These are phyloP conservation scores for Caenorhabditis brenneri DNA, from an alignment of 1,140 invertebrate species.

Conservation along the genomic window DNA sequence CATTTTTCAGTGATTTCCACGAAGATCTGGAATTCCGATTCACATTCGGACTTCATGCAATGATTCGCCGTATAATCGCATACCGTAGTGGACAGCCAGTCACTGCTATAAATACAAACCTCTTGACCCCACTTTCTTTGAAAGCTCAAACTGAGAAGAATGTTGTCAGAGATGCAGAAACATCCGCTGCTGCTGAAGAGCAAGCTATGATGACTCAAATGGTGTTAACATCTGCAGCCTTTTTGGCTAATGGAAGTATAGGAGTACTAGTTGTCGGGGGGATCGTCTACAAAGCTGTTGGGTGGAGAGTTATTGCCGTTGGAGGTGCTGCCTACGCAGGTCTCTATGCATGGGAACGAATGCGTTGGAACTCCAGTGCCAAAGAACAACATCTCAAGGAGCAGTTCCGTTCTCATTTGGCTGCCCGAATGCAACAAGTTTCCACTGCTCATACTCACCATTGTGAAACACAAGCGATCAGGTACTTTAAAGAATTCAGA, in stretches of 20 bases:
- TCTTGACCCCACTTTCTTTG: constrained; percentile 46
- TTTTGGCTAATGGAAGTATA: constrained; percentile 71
- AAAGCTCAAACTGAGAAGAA: constrained; percentile 19
- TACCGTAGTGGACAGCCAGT: constrained; percentile 66
- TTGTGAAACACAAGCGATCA: constrained; percentile 97
- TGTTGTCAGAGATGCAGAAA: constrained; percentile 33
- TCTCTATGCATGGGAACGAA: constrained; percentile 90
- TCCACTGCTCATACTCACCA: constrained; percentile 96
- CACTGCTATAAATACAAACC: constrained; percentile 62
- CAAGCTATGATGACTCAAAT: constrained; percentile 61
- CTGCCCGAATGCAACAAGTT: constrained; percentile 89
- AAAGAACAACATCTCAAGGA: constrained; percentile 92
- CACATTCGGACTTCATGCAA: constrained; percentile 70
- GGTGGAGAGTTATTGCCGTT: constrained; percentile 88
- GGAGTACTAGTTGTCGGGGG: constrained; percentile 77
- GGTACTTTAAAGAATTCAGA: constrained; percentile 75
- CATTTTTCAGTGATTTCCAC: constrained; percentile 79
- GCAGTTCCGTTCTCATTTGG: constrained; percentile 94
- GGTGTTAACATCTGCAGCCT: constrained; percentile 64
- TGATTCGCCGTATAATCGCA: constrained; percentile 69
- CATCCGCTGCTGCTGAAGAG: constrained; percentile 54
- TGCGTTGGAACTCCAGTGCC: constrained; percentile 96
- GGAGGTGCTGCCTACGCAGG: constrained; percentile 86
- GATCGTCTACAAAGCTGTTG: constrained; percentile 93
- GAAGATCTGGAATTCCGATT: constrained; percentile 82